A percentile compares a stretch with the other conserved stretches of the same genome.
Evolutionary conservation across 2,113 vertebrate species (phyloP).

Genomic region (Myotis lucifugus): DNA sequence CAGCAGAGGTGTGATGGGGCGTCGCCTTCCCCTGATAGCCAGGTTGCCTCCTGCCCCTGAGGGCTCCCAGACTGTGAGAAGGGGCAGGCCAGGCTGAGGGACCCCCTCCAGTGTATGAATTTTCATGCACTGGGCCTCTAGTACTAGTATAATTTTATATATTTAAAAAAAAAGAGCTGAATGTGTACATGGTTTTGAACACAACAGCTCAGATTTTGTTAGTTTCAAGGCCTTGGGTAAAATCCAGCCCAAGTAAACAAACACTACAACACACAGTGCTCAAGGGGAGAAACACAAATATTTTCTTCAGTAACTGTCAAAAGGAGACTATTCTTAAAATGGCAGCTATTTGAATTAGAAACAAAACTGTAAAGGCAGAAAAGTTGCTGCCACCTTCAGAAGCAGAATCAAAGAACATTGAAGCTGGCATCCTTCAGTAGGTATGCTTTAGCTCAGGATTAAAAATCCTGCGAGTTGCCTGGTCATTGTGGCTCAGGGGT

Average conservation of each 20-base stretch:
- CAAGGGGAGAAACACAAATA: slow-evolving; percentile 26
- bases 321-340: slow-evolving; percentile 41
- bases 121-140: no score
- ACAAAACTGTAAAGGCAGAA: neutral
- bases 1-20: no score
- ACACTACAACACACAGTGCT: slow-evolving; percentile 22
- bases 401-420: neutral
- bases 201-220: neutral
- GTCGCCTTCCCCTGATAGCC: no score
- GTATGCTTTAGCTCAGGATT: neutral
- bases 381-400: neutral
- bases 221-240: slow-evolving; percentile 60
- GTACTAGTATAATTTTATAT: no score
- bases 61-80: no score
- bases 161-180: neutral
- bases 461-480: neutral
- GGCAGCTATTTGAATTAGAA: slow-evolving; percentile 44
- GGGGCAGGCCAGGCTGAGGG: no score
- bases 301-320: slow-evolving; percentile 47
- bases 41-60: no score
- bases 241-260: slow-evolving; percentile 55
- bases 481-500: no score
- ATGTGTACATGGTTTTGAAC: neutral
- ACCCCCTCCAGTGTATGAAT: no score
- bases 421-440: neutral